A percentile compares a stretch with the other conserved stretches of the same genome.
Evolutionary conservation across 2,113 vertebrate genomes (phyloP).

Genomic region (Ageneiosus marmoratus): DNA sequence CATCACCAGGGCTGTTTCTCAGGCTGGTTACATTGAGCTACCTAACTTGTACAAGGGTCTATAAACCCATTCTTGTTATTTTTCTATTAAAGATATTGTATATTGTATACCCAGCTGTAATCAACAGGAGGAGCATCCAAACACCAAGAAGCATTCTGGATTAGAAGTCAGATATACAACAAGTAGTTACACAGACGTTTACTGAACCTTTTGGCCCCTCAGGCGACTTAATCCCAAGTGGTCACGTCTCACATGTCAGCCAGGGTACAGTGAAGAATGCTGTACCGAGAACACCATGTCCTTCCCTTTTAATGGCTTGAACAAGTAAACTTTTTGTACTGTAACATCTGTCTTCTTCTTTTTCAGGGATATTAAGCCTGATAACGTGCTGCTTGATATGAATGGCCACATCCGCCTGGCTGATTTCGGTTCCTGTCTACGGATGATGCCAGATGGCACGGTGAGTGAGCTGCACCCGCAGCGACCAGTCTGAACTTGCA

Average conservation of each 20-base stretch:
- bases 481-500: not conserved
- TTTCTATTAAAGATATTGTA: too few relatives aligned
- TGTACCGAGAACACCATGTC: not conserved
- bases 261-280: not conserved
- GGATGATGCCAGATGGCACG: conserved; percentile 95
- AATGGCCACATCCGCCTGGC: conserved; percentile 96
- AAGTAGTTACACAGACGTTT: too few relatives aligned
- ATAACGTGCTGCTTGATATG: conserved; percentile 92
- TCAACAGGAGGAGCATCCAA: too few relatives aligned
- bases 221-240: not conserved
- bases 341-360: conserved; percentile 7
- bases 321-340: not conserved
- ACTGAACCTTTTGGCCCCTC: not conserved
- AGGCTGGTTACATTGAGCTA: not conserved
- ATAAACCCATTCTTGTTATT: too few relatives aligned
- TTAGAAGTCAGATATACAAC: too few relatives aligned
- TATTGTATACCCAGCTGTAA: too few relatives aligned
- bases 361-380: conserved; percentile 94
- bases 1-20: not conserved
- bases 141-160: too few relatives aligned
- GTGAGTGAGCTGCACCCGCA: conserved; percentile 69
- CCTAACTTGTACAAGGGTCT: not conserved
- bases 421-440: conserved; percentile 95
- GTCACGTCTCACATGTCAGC: not conserved
- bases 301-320: not conserved